Base-by-base conservation (phyloP, 2,113 vertebrate species). In the Sceloporus undulatus region DNA sequence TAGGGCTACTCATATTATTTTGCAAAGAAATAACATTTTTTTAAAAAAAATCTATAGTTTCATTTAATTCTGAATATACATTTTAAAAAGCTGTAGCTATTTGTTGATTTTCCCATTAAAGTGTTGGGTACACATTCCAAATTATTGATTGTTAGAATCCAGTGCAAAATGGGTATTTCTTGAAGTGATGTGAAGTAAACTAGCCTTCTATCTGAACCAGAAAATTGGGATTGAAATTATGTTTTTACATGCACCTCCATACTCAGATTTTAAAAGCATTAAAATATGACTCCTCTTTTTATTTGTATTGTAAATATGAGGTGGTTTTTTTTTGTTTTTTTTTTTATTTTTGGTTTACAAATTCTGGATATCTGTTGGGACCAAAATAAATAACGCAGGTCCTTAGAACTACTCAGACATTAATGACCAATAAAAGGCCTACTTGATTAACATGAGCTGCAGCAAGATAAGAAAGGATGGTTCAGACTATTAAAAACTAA, bases 321-420 rank as follows among this genome's bases (percentile, higher is more conserved):
- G 0, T 95, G 88, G n/a, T n/a, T n/a, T n/a, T n/a, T n/a, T n/a
- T n/a, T n/a, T n/a, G n/a, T n/a, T n/a, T 34, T 34, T 34, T 34
- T 34, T 34, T 34, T 34, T 34, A 34, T 98, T 98, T 14, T 98
- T 94, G 98, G 96, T 0, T 2, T 98, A 91, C 97, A 96, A 92
- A 99, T 97, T 93, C 98, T 98, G 2, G 98, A 99, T 62, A 98
- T 99, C 88, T 86, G 98, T 95, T 99, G 98, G 98, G 98, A 99
- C 95, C 98, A 73, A 94, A 98, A 97, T 87, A 70, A 98, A 98
- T 95, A 99, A 99, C 94, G 98, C 98, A 25, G 98, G 99, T 93
- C 98, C 98, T 75, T 99, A 98, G 98, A 98, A 98, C 94, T 98
- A 98, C 93, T 8, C 98, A 89, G 81, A 80, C 87, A 98, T 98